Conservation (phyloP, 1,140 invertebrate species). For the Papilio glaucus region DNA sequence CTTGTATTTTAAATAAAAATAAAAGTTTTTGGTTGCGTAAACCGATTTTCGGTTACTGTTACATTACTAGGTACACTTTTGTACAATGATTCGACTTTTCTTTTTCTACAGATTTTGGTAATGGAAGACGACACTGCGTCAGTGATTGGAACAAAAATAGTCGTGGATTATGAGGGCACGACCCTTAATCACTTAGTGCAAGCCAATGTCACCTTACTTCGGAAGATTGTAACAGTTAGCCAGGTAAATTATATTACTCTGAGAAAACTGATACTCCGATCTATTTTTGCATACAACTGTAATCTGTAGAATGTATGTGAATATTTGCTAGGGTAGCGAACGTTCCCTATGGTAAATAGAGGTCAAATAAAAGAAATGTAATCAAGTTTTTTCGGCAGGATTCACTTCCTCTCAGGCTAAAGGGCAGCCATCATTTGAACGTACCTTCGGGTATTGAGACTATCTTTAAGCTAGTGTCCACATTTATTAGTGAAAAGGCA, state of each 20-base stretch:
- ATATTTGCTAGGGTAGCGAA: neutral
- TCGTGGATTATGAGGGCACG: conserved; percentile 68
- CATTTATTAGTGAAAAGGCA: conserved; percentile 67
- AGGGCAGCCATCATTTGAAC: conserved; percentile 74
- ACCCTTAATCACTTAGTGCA: conserved; percentile 78
- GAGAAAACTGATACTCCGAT: too few relatives aligned
- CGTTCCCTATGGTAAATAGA: too few relatives aligned
- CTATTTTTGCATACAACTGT: too few relatives aligned
- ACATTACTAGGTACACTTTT: too few relatives aligned
- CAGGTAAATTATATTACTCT: conserved; percentile 62
- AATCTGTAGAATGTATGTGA: too few relatives aligned
- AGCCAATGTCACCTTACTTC: conserved; percentile 78
- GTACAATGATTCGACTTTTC: neutral
- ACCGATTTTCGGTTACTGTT: too few relatives aligned
- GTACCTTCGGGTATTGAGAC: conserved; percentile 70
- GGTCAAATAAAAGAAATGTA: neutral
- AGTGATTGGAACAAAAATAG: conserved; percentile 71
- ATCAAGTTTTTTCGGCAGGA: conserved; percentile 56
- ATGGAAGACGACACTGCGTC: conserved; percentile 69
- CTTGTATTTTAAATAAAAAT: too few relatives aligned
- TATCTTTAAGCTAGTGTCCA: conserved; percentile 65
- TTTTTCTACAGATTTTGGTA: conserved; percentile 61
- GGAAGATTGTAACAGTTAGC: conserved; percentile 81
- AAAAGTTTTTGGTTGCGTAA: too few relatives aligned
- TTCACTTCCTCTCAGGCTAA: conserved; percentile 72